These are phyloP conservation scores for Aplidium turbinatum DNA, from an alignment of 23 tunicate genomes.

Conservation along the genomic window DNA sequence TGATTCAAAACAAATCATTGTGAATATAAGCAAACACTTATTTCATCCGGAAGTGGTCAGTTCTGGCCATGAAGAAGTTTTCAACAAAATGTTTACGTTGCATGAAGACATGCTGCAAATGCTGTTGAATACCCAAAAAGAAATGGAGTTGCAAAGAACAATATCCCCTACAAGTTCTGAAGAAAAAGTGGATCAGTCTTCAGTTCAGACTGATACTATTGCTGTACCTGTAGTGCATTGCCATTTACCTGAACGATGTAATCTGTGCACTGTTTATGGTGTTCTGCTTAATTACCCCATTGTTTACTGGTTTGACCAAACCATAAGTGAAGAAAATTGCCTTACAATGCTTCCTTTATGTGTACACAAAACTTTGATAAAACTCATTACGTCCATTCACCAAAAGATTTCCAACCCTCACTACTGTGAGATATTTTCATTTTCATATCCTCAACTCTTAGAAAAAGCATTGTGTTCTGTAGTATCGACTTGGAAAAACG, in stretches of 20 bases:
- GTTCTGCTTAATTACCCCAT: constrained; percentile 40
- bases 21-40: too few species aligned
- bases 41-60: too few species aligned
- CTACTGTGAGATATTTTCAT: constrained; percentile 25
- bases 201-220: too few species aligned
- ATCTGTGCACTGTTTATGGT: constrained; percentile 39
- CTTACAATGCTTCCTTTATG: constrained; percentile 11
- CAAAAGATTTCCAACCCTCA: neutral
- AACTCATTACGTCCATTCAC: neutral
- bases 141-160: too few species aligned
- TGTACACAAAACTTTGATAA: constrained; percentile 17
- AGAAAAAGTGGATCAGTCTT: too few species aligned
- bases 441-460: constrained; percentile 33
- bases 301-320: constrained; percentile 49
- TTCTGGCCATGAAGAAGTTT: too few species aligned
- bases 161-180: too few species aligned
- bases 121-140: too few species aligned
- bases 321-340: constrained; percentile 28
- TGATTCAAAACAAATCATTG: too few species aligned
- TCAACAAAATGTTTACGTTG: too few species aligned
- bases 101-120: too few species aligned
- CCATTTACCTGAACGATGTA: neutral
- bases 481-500: constrained; percentile 28
- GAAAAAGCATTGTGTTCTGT: neutral
- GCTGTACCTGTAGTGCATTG: neutral